These are phyloP conservation scores for Semicossyphus pulcher DNA, from an alignment of 2,113 vertebrate genomes.

Conservation along the genomic window DNA sequence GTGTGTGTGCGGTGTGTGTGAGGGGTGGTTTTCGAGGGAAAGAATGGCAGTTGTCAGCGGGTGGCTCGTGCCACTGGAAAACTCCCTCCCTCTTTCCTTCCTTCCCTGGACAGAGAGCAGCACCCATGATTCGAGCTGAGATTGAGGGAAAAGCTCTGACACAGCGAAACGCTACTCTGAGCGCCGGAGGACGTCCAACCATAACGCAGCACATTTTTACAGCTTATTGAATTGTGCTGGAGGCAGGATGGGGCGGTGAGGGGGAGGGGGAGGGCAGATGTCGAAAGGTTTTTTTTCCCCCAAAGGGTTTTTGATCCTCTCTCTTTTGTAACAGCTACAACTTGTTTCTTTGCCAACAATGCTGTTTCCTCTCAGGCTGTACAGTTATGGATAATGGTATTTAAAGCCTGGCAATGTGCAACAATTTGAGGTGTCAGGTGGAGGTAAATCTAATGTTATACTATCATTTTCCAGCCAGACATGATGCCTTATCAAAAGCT, in stretches of 20 bases:
- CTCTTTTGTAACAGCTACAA: slow-evolving; percentile 6
- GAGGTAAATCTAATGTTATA: neutral
- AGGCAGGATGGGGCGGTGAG: slow-evolving; percentile 20
- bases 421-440: slow-evolving; percentile 34
- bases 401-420: slow-evolving; percentile 18
- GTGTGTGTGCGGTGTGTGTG: slow-evolving; percentile 21
- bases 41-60: slow-evolving; percentile 74
- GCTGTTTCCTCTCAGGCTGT: slow-evolving; percentile 34
- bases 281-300: slow-evolving; percentile 44
- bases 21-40: slow-evolving; percentile 7
- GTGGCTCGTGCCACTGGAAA: slow-evolving; percentile 79
- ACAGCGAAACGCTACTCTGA: slow-evolving; percentile 72
- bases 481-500: neutral
- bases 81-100: slow-evolving; percentile 34
- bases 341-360: slow-evolving; percentile 22
- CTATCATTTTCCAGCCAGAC: neutral
- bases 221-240: slow-evolving; percentile 68
- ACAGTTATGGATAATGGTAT: slow-evolving; percentile 33
- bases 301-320: neutral
- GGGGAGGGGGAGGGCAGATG: slow-evolving; percentile 6
- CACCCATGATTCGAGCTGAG: slow-evolving; percentile 38
- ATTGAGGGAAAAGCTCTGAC: slow-evolving; percentile 72
- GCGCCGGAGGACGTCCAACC: slow-evolving; percentile 51
- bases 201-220: slow-evolving; percentile 76
- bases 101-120: slow-evolving; percentile 39